A percentile compares a stretch with the other conserved stretches of the same genome.
phyloP scores from a whole-genome alignment of 2,797 vertebrate species.

The Pangasius djambal region DNA sequence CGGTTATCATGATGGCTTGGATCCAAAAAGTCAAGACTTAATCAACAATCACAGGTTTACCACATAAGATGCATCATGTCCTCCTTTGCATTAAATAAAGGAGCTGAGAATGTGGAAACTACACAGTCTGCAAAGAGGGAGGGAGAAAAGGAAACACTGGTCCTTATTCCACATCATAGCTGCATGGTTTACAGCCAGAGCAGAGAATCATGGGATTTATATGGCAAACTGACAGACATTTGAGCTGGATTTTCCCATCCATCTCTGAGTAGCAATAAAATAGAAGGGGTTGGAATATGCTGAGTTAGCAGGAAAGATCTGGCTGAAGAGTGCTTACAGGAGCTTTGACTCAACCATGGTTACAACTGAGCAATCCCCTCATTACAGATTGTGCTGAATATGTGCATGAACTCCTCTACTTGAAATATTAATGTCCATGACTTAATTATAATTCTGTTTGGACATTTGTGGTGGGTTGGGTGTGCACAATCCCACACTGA shows the following conservation, averaged over 20 bases:
- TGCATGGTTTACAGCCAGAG: slow-evolving; percentile 61
- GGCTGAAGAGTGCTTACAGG: slow-evolving; percentile 38
- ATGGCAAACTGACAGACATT: slow-evolving; percentile 74
- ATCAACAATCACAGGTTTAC: slow-evolving; percentile 22
- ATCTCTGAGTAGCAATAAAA: slow-evolving; percentile 63
- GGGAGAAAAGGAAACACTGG: slow-evolving; percentile 38
- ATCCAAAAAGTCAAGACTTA: slow-evolving; percentile 46
- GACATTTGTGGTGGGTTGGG: no score
- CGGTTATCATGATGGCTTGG: slow-evolving; percentile 61
- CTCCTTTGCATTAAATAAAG: slow-evolving; percentile 4
- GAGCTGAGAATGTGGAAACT: not conserved
- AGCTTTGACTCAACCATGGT: slow-evolving; percentile 20
- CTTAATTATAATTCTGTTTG: not conserved
- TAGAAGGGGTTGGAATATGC: slow-evolving; percentile 53
- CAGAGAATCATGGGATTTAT: slow-evolving; percentile 59
- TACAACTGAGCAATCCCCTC: not conserved
- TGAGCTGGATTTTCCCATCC: slow-evolving; percentile 63
- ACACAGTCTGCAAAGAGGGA: not conserved
- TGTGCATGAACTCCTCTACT: not conserved
- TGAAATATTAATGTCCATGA: not conserved
- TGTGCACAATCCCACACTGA: not conserved
- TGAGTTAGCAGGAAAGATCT: slow-evolving; percentile 46
- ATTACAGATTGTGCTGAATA: slow-evolving; percentile 21
- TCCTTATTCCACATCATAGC: slow-evolving; percentile 42
- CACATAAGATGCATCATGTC: not conserved